Evolutionary conservation across 2,888 invertebrate genomes (phyloP), one percentile per base, ranked within the genome.

Genomic region (Thelaira solivaga): DNA sequence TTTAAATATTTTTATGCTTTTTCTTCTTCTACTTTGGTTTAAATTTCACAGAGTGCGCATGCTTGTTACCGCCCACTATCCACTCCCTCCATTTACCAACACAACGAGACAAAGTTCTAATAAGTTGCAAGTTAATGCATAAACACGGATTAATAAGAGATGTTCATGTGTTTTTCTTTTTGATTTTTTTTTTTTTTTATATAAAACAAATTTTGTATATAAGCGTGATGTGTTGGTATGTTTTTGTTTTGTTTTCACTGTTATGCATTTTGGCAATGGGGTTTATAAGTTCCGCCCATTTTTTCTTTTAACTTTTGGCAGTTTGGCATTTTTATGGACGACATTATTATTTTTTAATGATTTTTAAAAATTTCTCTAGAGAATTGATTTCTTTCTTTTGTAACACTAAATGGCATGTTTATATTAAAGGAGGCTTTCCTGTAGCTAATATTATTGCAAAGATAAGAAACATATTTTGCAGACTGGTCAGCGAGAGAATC

Each of bases 21-120:
- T n/a, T n/a, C n/a, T n/a, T n/a, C n/a, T n/a, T n/a, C n/a, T n/a
- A n/a, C n/a, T n/a, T 39, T 49, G 34, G 29, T 22, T n/a, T 16
- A 22, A 16, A 45, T 41, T 22, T 4, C 13, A 8, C 13, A 22
- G 8, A 34, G 11, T 81, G 85, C 88, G 88, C 88, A 88, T 85
- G 86, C 83, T 84, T 84, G 83, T 86, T 74, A 86, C 85, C 88
- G 88, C 88, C 88, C 83, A 83, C 84, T 80, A 80, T 76, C 81
- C 82, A 47, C 55, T 39, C 16, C 41, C 41, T 31, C 41, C 59
- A 51, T 39, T 0, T 2, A 8, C 20, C 11, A 13, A 18, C 8
- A 13, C n/a, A n/a, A n/a, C 22, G 5, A 31, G 29, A 49, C 41
- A 64, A 24, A 41, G 18, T 22, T 83, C 79, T 26, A 41, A 57